Conservation (phyloP, 2,797 vertebrate genomes). For the Tachyglossus aculeatus region DNA sequence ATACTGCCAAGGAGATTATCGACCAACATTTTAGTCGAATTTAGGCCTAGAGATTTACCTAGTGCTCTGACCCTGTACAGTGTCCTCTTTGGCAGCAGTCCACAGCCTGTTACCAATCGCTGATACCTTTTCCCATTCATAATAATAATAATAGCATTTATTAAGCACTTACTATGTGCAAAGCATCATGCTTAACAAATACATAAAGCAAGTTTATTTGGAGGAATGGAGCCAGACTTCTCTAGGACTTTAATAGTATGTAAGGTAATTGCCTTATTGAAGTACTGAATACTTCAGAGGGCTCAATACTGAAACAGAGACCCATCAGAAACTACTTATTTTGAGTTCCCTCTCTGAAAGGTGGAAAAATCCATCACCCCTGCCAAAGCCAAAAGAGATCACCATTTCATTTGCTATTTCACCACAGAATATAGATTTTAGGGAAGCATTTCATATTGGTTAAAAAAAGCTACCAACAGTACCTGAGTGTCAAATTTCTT, state of each 20-base stretch:
- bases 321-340: background rate
- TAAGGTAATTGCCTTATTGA: constrained; percentile 39
- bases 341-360: background rate
- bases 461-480: background rate
- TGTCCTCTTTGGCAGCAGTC: constrained; percentile 25
- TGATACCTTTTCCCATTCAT: constrained; percentile 51
- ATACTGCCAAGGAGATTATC: constrained; percentile 35
- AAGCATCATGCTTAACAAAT: constrained; percentile 40
- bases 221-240: constrained; percentile 40
- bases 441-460: background rate
- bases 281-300: background rate
- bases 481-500: background rate
- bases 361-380: background rate
- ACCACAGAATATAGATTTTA: background rate
- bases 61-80: constrained; percentile 19
- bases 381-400: background rate
- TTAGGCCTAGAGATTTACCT: constrained; percentile 33
- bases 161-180: too few relatives aligned
- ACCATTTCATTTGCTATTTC: background rate
- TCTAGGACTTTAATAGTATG: background rate
- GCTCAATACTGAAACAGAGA: background rate
- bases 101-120: constrained; percentile 51
- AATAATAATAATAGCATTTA: too few relatives aligned
- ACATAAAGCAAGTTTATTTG: constrained; percentile 61
- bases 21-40: constrained; percentile 30